A percentile compares a stretch with the other conserved stretches of the same genome.
These are phyloP conservation scores for Patella pellucida DNA, from an alignment of 2,888 invertebrate genomes.

Conservation along the genomic window DNA sequence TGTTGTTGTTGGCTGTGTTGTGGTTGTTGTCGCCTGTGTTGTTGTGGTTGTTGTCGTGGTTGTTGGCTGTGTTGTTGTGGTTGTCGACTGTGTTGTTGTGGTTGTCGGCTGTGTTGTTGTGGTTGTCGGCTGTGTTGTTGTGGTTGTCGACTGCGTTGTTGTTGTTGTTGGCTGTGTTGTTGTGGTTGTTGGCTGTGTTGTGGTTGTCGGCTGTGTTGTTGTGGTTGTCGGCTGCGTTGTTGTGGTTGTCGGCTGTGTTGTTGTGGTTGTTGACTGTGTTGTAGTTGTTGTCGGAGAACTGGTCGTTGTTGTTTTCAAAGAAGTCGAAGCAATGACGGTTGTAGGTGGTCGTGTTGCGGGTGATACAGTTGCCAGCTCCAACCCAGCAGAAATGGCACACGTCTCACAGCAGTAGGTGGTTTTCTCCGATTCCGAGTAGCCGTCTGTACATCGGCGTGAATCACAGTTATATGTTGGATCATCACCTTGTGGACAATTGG, in stretches of 20 bases:
- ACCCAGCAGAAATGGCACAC: slow-evolving; percentile 20
- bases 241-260: neutral
- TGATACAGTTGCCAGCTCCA: slow-evolving; percentile 12
- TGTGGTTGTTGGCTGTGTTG: neutral
- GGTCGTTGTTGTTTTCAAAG: neutral
- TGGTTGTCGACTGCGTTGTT: neutral
- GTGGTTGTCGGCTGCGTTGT: neutral
- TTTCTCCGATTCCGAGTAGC: neutral
- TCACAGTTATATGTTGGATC: slow-evolving; percentile 23
- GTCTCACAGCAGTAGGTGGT: slow-evolving; percentile 25
- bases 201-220: neutral
- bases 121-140: neutral
- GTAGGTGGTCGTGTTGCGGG: neutral
- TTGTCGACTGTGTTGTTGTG: neutral
- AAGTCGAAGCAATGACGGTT: neutral
- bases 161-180: neutral
- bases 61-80: neutral
- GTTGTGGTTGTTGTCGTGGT: neutral
- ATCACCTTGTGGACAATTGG: slow-evolving; percentile 23
- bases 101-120: neutral
- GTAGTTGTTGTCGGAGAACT: neutral
- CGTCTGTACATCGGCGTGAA: slow-evolving; percentile 17
- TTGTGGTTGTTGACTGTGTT: neutral
- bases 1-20: neutral
- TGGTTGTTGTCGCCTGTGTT: neutral